A percentile compares a stretch with the other conserved stretches of the same genome.
Conservation (phyloP, 1,140 invertebrate species). For the Olivierus martensii region DNA sequence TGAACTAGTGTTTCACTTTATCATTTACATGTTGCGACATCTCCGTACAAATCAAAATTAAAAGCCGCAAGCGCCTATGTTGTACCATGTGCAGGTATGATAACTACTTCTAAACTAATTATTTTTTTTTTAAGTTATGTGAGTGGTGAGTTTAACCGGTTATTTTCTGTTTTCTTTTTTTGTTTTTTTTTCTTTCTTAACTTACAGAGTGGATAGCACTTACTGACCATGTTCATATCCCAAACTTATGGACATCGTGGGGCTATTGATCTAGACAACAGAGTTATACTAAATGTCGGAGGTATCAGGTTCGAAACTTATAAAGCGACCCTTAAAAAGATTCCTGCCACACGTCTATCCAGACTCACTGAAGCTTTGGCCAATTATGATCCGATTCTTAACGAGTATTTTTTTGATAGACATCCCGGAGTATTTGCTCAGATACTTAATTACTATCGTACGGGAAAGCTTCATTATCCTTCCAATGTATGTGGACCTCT, state of each 20-base stretch:
- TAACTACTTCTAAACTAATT: too few relatives aligned
- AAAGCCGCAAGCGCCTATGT: too few relatives aligned
- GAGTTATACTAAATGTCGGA: conserved; percentile 95
- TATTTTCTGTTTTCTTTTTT: too few relatives aligned
- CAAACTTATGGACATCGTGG: neutral
- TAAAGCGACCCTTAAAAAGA: conserved; percentile 82
- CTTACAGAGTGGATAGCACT: too few relatives aligned
- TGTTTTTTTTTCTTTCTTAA: too few relatives aligned
- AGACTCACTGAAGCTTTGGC: conserved; percentile 60
- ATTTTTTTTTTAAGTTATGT: too few relatives aligned
- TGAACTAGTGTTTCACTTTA: too few relatives aligned
- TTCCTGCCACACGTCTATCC: conserved; percentile 79
- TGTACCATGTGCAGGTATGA: too few relatives aligned
- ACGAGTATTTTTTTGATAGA: conserved; percentile 98
- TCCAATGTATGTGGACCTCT: conserved; percentile 71
- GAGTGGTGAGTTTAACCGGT: too few relatives aligned
- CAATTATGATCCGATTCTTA: conserved; percentile 90
- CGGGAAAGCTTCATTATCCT: conserved; percentile 69
- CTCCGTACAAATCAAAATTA: too few relatives aligned
- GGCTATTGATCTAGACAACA: conserved; percentile 84
- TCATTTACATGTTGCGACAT: too few relatives aligned
- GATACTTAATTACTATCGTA: conserved; percentile 44
- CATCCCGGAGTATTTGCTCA: conserved; percentile 95
- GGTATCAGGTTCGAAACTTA: conserved; percentile 96
- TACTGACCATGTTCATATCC: too few relatives aligned